Evolutionary conservation across 2,888 invertebrate species (phyloP), one percentile per base, ranked within the genome.

Genomic region (Athalia rosae): DNA sequence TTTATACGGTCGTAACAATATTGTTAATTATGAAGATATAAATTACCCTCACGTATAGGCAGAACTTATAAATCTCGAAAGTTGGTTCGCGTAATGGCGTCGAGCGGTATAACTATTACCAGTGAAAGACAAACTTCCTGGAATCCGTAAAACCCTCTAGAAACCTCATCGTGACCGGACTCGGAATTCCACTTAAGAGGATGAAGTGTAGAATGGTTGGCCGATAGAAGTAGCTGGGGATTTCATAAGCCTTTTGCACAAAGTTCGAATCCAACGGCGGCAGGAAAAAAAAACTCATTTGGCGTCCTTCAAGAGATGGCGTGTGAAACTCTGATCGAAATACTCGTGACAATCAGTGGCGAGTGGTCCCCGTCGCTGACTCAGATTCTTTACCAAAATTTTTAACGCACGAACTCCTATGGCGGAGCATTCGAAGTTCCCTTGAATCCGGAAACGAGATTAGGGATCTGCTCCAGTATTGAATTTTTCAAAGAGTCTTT

Each of bases 91-190:
- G 3, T 13, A 28, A 3, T 13, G 5, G 15, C 28, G 4, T 13
- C 11, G 6, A 13, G 8, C 6, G 9, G 58, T 58, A 56, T 71
- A 71, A 67, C 67, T 67, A 67, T 67, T 56, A 56, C 58, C 71
- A 58, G 71, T 71, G 50, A 71, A 71, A 71, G 71, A 71, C 71
- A 71, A 71, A 71, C 71, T 71, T 45, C 56, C 71, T 58, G 71
- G 58, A 71, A 74, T 61, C 74, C 74, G 74, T 28, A 74, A 74
- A 74, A 74, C 61, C 71, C 48, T 74, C 61, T 59, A 45, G 74
- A 74, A 74, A 74, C 61, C 61, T 74, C 62, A 61, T 74, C 74
- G 74, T 74, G 74, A 62, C 74, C 62, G 61, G 74, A 74, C 74
- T 74, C 48, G 74, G 61, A 74, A 74, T 74, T 61, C 59, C 62